A percentile compares a stretch with the other conserved stretches of the same genome.
phyloP scores from a whole-genome alignment of 2,888 invertebrate species.

The Allygus modestus region DNA sequence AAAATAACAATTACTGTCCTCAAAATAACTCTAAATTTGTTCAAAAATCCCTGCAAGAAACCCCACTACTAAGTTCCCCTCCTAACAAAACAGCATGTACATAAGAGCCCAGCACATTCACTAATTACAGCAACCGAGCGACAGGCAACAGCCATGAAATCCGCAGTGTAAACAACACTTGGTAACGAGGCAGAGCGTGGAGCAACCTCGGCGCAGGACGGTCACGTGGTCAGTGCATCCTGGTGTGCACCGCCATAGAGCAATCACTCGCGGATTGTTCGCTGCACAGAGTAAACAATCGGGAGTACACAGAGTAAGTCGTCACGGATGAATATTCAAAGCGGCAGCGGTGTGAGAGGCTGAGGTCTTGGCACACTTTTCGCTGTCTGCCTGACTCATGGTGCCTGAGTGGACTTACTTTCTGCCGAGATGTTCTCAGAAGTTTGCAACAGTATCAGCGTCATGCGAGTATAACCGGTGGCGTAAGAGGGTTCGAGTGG shows the following conservation, averaged over 20 bases:
- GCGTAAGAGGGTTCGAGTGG: no score
- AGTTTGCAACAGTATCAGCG: background rate
- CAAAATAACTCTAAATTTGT: no score
- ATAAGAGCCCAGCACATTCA: background rate
- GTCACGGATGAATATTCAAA: slow-evolving; percentile 31
- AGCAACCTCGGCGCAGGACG: background rate
- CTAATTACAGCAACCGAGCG: background rate
- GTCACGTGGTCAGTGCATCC: slow-evolving; percentile 1
- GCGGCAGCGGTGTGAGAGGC: background rate
- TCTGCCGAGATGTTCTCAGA: slow-evolving; percentile 17
- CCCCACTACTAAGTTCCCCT: no score
- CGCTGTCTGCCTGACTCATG: slow-evolving; percentile 16
- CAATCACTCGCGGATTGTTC: slow-evolving; percentile 24
- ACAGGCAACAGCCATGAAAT: slow-evolving; percentile 14
- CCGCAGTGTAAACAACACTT: background rate
- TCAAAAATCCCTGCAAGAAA: no score
- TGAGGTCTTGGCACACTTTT: slow-evolving; percentile 26
- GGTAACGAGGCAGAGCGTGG: background rate
- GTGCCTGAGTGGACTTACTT: slow-evolving; percentile 2
- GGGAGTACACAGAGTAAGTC: slow-evolving; percentile 10
- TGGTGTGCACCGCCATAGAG: slow-evolving; percentile 22
- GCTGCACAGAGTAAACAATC: background rate
- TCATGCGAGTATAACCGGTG: background rate
- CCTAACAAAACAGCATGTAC: no score
- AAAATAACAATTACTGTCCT: no score